A percentile compares a stretch with the other conserved stretches of the same genome.
phyloP scores from a whole-genome alignment of 1,140 invertebrate genomes.

The Dinothrombium tinctorium region DNA sequence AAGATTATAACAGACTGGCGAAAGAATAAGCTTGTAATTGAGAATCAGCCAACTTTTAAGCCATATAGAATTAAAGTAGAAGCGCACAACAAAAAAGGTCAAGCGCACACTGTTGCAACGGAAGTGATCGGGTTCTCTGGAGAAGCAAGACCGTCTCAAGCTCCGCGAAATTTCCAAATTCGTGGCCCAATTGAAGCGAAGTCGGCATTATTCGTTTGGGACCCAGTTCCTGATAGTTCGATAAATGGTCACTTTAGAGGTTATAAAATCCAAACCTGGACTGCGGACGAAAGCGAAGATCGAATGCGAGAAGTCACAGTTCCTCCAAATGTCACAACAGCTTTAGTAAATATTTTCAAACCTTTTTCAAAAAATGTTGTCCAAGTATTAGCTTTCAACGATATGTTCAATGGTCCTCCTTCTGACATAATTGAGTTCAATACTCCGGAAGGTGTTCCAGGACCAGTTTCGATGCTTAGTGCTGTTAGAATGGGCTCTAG shows the following conservation, averaged over 20 bases:
- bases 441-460: slow-evolving; percentile 34
- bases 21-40: slow-evolving; percentile 34
- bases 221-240: slow-evolving; percentile 42
- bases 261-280: slow-evolving; percentile 89
- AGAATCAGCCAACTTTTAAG: slow-evolving; percentile 72
- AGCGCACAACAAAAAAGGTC: slow-evolving; percentile 69
- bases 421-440: slow-evolving; percentile 27
- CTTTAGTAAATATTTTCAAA: slow-evolving; percentile 57
- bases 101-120: slow-evolving; percentile 51
- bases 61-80: slow-evolving; percentile 73
- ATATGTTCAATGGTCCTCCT: slow-evolving; percentile 59
- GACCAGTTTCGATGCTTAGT: slow-evolving; percentile 56
- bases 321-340: slow-evolving; percentile 39
- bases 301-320: slow-evolving; percentile 49
- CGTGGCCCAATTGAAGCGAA: slow-evolving; percentile 42
- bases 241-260: slow-evolving; percentile 69
- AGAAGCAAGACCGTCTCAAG: slow-evolving; percentile 58
- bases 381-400: slow-evolving; percentile 69
- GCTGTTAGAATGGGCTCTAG: slow-evolving; percentile 64
- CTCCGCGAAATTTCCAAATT: slow-evolving; percentile 60
- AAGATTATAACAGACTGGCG: slow-evolving; percentile 53
- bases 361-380: slow-evolving; percentile 74
- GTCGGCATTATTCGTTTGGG: slow-evolving; percentile 56
- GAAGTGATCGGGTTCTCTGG: slow-evolving; percentile 78
- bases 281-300: slow-evolving; percentile 38